phyloP scores from a whole-genome alignment of 2,888 invertebrate genomes.

The Orthosia gracilis region DNA sequence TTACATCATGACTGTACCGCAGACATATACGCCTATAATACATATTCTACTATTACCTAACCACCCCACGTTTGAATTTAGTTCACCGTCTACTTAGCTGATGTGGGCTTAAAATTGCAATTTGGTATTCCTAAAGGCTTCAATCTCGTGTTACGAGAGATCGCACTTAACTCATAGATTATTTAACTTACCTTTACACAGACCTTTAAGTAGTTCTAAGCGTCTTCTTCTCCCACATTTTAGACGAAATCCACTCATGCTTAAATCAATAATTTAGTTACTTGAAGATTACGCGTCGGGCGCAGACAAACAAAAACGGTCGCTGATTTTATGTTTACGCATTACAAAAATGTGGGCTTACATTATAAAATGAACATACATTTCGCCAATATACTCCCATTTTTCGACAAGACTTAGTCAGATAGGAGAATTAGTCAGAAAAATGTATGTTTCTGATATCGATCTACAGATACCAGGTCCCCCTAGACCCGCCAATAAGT shows the following conservation, averaged over 20 bases:
- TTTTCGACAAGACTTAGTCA: too few species aligned
- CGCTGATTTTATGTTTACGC: neutral
- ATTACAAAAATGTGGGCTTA: too few species aligned
- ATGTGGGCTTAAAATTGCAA: conserved; percentile 41
- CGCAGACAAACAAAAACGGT: neutral
- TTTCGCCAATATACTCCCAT: too few species aligned
- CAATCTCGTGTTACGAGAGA: conserved; percentile 47
- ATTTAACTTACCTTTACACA: conserved; percentile 51
- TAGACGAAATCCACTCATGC: conserved; percentile 12
- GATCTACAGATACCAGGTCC: conserved; percentile 2
- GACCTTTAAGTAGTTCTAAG: conserved; percentile 34
- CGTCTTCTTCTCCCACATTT: conserved; percentile 12
- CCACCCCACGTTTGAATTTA: conserved; percentile 1
- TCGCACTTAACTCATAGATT: conserved; percentile 58
- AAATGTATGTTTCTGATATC: conserved; percentile 9
- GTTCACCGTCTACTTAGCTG: conserved; percentile 9
- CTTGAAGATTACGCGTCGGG: neutral
- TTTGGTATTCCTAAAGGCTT: conserved; percentile 35
- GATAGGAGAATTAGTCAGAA: neutral
- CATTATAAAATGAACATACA: too few species aligned
- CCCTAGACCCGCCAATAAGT: conserved; percentile 17
- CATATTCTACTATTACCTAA: neutral
- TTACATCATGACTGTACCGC: neutral
- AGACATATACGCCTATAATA: neutral
- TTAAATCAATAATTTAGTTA: conserved; percentile 41